Evolutionary conservation across 2,113 vertebrate species (phyloP).

Genomic region (Cranoglanis bouderius): DNA sequence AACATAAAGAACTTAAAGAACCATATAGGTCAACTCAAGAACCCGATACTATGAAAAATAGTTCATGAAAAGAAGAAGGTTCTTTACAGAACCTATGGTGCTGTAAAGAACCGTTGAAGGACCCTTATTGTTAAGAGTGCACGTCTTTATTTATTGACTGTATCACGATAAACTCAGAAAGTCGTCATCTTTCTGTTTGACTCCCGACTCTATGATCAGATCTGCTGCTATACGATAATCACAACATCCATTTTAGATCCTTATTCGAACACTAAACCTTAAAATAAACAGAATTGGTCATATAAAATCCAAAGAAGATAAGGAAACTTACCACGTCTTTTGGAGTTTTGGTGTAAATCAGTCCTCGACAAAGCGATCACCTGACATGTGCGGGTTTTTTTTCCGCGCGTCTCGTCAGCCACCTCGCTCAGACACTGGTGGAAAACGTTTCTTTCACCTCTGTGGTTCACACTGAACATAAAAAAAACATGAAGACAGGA

Average conservation of each 20-base stretch:
- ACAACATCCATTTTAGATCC: background rate
- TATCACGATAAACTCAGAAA: background rate
- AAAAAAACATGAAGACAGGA: slow-evolving; percentile 27
- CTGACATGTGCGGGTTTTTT: background rate
- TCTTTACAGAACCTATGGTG: too few relatives aligned
- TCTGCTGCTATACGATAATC: background rate
- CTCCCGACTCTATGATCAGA: background rate
- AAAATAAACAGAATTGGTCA: background rate
- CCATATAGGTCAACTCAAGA: too few relatives aligned
- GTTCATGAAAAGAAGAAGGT: too few relatives aligned
- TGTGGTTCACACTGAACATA: background rate
- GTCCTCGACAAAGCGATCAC: background rate
- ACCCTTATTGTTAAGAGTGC: too few relatives aligned
- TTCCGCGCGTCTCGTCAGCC: background rate
- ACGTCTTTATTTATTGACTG: background rate
- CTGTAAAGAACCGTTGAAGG: too few relatives aligned
- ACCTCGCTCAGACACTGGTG: background rate
- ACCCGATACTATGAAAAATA: too few relatives aligned
- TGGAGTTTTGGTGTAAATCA: background rate
- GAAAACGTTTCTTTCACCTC: slow-evolving; percentile 10
- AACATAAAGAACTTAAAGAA: too few relatives aligned
- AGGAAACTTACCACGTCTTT: background rate
- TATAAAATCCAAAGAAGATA: background rate
- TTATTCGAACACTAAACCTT: background rate
- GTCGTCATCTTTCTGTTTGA: background rate